phyloP scores from a whole-genome alignment of 2,888 invertebrate genomes.

The Listrodromus nycthemerus region DNA sequence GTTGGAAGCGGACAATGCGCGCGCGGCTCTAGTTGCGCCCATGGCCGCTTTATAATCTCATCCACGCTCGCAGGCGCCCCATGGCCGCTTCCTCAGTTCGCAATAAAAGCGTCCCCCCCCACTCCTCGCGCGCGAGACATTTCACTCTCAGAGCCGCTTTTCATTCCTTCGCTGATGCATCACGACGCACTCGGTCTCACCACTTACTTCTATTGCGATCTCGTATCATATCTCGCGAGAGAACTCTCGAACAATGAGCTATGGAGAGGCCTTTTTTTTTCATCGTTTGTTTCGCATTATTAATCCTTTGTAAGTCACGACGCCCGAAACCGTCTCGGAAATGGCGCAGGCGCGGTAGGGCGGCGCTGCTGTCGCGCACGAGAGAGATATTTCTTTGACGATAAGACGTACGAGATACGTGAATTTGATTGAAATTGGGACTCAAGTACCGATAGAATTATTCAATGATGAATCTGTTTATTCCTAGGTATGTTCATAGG shows the following conservation, averaged over 20 bases:
- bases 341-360: too few species aligned
- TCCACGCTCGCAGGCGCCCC: constrained; percentile 45
- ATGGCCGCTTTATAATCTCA: constrained; percentile 27
- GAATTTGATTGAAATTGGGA: too few species aligned
- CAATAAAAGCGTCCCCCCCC: constrained; percentile 46
- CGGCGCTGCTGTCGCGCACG: too few species aligned
- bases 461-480: too few species aligned
- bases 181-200: constrained; percentile 19
- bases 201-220: constrained; percentile 9
- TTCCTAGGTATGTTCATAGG: too few species aligned
- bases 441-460: too few species aligned
- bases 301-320: too few species aligned
- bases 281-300: background rate
- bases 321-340: too few species aligned
- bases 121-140: background rate
- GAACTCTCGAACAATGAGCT: background rate
- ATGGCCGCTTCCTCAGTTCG: constrained; percentile 51
- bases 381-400: too few species aligned
- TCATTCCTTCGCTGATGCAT: constrained; percentile 34
- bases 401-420: too few species aligned
- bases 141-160: constrained; percentile 22
- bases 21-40: constrained; percentile 16
- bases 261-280: too few species aligned
- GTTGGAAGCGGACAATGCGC: constrained; percentile 13
- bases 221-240: constrained; percentile 26